Evolutionary conservation across 2,113 vertebrate species (phyloP), one percentile per base, ranked within the genome.

Genomic region (Catagonus wagneri): DNA sequence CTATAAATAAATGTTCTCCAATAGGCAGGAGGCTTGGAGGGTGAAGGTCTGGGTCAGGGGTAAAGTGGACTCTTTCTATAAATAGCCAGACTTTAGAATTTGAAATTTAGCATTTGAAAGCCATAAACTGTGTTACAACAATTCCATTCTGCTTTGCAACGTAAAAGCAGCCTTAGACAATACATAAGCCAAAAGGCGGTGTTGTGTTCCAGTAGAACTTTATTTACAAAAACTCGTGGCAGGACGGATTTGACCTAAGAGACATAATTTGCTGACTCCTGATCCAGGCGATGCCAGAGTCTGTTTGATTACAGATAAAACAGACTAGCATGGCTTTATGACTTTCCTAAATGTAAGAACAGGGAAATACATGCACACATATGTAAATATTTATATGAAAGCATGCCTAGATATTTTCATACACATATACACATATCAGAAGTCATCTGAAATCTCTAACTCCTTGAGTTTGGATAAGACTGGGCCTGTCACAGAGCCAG

Each of bases 221-320:
- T 54, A 76, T 95, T 93, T 96, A 52, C n/a, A 60, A 89, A 90
- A 93, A 80, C 7, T 58, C 32, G 60, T 34, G 2, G 63, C n/a
- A 54, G 4, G 2, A 66, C 34, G 72, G 0, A 29, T 65, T 86
- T 85, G 56, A 15, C 36, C 50, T 76, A 50, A 89, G 23, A 52
- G 11, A 2, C 5, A n/a, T 32, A n/a, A 27, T 74, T 87, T 89
- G n/a, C 25, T 81, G 68, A 65, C 17, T 58, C 11, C 27, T 71
- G 22, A 58, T 80, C 27, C 44, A 61, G 34, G 75, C n/a, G 7
- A 89, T 72, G 32, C 32, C 52, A 60, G 17, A 78, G 13, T 71
- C 34, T 81, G 12, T 78, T 23, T 79, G 50, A 7, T 65, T 90
- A 72, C 2, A 68, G 19, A 92, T 19, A 86, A 72, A 68, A 3